Percentiles rank a stretch among this genome's conserved stretches.
Conservation (phyloP, 2,113 vertebrate species). For the Lepus timidus region DNA sequence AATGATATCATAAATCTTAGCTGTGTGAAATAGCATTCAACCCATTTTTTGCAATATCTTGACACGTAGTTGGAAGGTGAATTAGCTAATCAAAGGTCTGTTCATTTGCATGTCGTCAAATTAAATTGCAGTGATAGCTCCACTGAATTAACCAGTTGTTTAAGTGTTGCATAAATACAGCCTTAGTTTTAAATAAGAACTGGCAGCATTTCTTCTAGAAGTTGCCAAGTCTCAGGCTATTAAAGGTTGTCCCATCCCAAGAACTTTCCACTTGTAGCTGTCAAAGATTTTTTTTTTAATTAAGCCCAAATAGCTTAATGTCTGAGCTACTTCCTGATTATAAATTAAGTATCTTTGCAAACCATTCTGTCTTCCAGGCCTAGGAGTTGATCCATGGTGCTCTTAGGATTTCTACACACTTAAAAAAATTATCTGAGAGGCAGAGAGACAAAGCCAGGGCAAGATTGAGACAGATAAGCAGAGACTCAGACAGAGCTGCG, state of each 20-base stretch:
- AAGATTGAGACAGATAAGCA: no score
- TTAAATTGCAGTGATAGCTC: slow-evolving; percentile 46
- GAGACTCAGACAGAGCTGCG: no score
- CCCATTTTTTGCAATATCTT: slow-evolving; percentile 33
- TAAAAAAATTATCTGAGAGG: no score
- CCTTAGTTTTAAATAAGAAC: slow-evolving; percentile 64
- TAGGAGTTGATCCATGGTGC: background rate
- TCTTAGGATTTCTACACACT: background rate
- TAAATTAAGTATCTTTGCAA: slow-evolving; percentile 66
- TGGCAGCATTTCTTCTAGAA: slow-evolving; percentile 53
- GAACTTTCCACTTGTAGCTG: slow-evolving; percentile 73
- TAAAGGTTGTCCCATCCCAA: slow-evolving; percentile 63
- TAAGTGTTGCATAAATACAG: slow-evolving; percentile 65
- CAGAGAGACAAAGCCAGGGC: no score
- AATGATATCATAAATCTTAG: slow-evolving; percentile 52
- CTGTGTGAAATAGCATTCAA: slow-evolving; percentile 52
- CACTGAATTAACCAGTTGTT: slow-evolving; percentile 61
- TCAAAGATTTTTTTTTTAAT: slow-evolving; percentile 72
- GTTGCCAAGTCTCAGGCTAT: slow-evolving; percentile 67
- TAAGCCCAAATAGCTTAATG: slow-evolving; percentile 69
- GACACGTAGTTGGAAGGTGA: slow-evolving; percentile 60
- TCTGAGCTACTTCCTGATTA: slow-evolving; percentile 67
- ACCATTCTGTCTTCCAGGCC: slow-evolving; percentile 41
- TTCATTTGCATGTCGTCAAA: slow-evolving; percentile 50
- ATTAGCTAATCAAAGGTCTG: slow-evolving; percentile 56